These are phyloP conservation scores for Galerucella nymphaeae DNA, from an alignment of 2,888 invertebrate genomes.

Conservation along the genomic window DNA sequence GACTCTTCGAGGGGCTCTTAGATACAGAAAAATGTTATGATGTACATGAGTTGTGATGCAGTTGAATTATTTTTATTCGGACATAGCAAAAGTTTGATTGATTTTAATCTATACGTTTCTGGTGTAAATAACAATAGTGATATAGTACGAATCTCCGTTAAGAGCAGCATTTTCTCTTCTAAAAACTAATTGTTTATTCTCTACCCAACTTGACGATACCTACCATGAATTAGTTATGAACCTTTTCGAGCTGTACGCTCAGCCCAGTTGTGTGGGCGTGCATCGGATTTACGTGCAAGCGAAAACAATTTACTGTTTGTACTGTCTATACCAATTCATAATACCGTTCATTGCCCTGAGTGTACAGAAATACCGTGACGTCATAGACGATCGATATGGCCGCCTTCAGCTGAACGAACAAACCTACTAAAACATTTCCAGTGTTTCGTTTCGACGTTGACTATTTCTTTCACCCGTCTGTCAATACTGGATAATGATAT, in stretches of 20 bases:
- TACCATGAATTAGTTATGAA: slow-evolving; percentile 1
- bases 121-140: too few relatives aligned
- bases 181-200: neutral
- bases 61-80: too few relatives aligned
- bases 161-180: too few relatives aligned
- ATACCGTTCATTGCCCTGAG: slow-evolving; percentile 9
- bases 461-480: slow-evolving; percentile 5
- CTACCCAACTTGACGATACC: neutral
- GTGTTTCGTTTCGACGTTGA: neutral
- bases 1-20: too few relatives aligned
- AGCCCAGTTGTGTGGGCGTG: slow-evolving; percentile 39
- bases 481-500: slow-evolving; percentile 17
- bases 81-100: too few relatives aligned
- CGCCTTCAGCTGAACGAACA: slow-evolving; percentile 1
- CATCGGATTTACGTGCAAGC: slow-evolving; percentile 40
- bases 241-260: slow-evolving; percentile 8
- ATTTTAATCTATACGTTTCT: too few relatives aligned
- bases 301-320: slow-evolving; percentile 39
- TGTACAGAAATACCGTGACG: slow-evolving; percentile 20
- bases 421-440: slow-evolving; percentile 21
- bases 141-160: too few relatives aligned
- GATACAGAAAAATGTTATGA: too few relatives aligned
- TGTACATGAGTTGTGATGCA: too few relatives aligned
- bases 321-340: slow-evolving; percentile 29
- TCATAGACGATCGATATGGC: slow-evolving; percentile 19